Evolutionary conservation across 2,888 invertebrate species (phyloP).

Genomic region (Aspidiotus destructor): DNA sequence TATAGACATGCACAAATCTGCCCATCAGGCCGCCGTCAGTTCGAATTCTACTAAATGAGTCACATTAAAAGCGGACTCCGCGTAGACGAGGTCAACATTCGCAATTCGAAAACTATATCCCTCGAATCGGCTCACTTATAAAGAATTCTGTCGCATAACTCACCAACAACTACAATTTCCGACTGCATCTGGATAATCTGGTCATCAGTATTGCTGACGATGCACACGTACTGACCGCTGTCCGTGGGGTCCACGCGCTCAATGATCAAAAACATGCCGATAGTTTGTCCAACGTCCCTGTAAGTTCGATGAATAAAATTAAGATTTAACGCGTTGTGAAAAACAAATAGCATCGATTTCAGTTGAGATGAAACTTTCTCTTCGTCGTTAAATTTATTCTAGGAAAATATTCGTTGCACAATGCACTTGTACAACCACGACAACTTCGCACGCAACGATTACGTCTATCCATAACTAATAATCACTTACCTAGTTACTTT

Average conservation of each 20-base stretch:
- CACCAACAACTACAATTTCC: constrained; percentile 1
- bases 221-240: constrained; percentile 62
- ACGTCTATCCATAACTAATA: not conserved
- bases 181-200: constrained; percentile 41
- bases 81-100: too few relatives aligned
- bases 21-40: too few relatives aligned
- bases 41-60: too few relatives aligned
- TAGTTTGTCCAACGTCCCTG: constrained; percentile 60
- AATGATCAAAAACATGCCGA: constrained; percentile 60
- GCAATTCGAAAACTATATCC: too few relatives aligned
- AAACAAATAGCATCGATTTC: not conserved
- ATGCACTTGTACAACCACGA: too few relatives aligned
- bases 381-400: too few relatives aligned
- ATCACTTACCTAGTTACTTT: constrained; percentile 44
- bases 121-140: too few relatives aligned
- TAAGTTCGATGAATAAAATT: constrained; percentile 2
- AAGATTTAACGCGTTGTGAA: not conserved
- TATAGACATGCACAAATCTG: too few relatives aligned
- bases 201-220: constrained; percentile 51
- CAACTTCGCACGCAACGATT: too few relatives aligned
- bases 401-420: too few relatives aligned
- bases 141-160: not conserved
- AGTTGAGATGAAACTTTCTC: not conserved
- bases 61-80: too few relatives aligned
- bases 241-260: constrained; percentile 52